A percentile compares a stretch with the other conserved stretches of the same genome.
Conservation (phyloP, 2,797 vertebrate species). For the Melanotaenia pygmaea region DNA sequence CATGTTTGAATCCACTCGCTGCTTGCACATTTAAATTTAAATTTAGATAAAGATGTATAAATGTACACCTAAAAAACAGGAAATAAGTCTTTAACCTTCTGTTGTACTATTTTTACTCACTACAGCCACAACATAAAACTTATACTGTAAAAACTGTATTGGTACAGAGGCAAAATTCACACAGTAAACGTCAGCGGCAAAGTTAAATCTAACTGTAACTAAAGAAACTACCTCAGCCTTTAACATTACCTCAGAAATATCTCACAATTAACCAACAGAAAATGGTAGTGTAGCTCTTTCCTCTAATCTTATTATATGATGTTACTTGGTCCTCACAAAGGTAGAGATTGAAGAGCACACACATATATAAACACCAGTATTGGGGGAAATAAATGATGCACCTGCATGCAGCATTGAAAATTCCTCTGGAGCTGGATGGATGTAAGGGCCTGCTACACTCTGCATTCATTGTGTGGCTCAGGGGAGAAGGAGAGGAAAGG, state of each 20-base stretch:
- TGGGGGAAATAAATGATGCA: constrained; percentile 67
- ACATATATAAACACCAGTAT: constrained; percentile 47
- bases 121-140: constrained; percentile 30
- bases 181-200: constrained; percentile 10
- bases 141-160: constrained; percentile 11
- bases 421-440: constrained; percentile 62
- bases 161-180: not conserved
- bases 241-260: constrained; percentile 36
- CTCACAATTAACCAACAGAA: constrained; percentile 27
- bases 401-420: constrained; percentile 72
- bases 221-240: constrained; percentile 2
- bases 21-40: not conserved
- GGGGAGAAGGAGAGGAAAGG: constrained; percentile 68
- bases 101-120: constrained; percentile 4
- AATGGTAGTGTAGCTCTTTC: constrained; percentile 5
- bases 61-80: not conserved
- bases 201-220: constrained; percentile 26
- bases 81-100: constrained; percentile 17
- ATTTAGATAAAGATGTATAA: not conserved
- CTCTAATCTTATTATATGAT: constrained; percentile 28
- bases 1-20: not conserved
- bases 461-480: constrained; percentile 74
- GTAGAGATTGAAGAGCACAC: constrained; percentile 23
- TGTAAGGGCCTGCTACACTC: constrained; percentile 52
- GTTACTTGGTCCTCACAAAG: constrained; percentile 43